Percentiles rank a stretch among this genome's conserved stretches.
These are phyloP conservation scores for Drosophila mercatorum DNA, from an alignment of 2,888 invertebrate species.

Conservation along the genomic window DNA sequence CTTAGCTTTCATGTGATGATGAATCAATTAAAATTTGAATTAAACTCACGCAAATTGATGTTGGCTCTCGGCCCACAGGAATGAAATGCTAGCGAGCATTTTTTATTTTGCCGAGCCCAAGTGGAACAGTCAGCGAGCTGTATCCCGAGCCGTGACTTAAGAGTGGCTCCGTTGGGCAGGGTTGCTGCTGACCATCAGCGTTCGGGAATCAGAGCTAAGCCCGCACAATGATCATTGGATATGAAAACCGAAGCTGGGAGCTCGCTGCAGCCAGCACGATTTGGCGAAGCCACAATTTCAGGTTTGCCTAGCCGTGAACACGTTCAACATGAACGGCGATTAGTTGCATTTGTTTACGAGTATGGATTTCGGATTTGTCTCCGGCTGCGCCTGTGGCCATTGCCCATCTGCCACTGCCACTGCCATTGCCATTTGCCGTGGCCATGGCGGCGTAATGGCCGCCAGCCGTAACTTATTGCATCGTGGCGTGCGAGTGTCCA, in stretches of 20 bases:
- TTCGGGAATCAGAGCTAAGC: constrained; percentile 41
- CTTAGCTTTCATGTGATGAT: no score
- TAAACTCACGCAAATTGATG: not conserved
- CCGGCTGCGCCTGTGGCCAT: constrained; percentile 57
- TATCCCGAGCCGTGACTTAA: constrained; percentile 7
- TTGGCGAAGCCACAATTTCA: constrained; percentile 68
- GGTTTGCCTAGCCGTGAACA: constrained; percentile 75
- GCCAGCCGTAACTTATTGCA: constrained; percentile 76
- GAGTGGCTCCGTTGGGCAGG: not conserved
- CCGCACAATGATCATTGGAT: constrained; percentile 52
- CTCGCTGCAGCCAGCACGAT: constrained; percentile 28
- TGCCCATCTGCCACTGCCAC: constrained; percentile 14
- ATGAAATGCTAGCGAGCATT: not conserved
- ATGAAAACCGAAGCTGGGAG: constrained; percentile 17
- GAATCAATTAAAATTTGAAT: not conserved
- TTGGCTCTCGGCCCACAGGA: not conserved
- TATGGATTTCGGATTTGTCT: constrained; percentile 82
- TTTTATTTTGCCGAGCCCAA: not conserved
- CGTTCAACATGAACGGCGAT: constrained; percentile 81
- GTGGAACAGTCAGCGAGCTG: constrained; percentile 8
- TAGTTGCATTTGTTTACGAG: constrained; percentile 84
- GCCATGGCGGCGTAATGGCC: constrained; percentile 60
- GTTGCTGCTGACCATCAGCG: constrained; percentile 34
- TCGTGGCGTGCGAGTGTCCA: constrained; percentile 72
- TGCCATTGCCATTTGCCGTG: constrained; percentile 9